Evolutionary conservation across 2,797 vertebrate genomes (phyloP), one percentile per base, ranked within the genome.

Genomic region (Emys orbicularis): DNA sequence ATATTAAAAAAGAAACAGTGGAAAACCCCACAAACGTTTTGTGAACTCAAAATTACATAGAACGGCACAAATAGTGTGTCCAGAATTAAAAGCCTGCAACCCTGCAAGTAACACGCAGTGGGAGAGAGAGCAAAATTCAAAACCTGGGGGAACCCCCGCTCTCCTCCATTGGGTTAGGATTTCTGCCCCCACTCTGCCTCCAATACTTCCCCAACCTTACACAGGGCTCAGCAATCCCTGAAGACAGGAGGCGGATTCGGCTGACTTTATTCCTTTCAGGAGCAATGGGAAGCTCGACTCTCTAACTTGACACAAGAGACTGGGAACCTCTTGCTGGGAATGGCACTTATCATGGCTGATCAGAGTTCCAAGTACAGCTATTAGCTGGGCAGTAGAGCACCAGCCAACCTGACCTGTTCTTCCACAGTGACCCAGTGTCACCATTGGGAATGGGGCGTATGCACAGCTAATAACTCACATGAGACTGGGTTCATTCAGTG

Each of bases 381-480:
- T 72, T n/a, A 68, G n/a, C 61, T 37, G 61, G 23, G 72, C 72
- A 76, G 25, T 1, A 29, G 72, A 25, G 23, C 23, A 15, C 12
- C 23, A 76, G 72, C 23, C 23, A 77, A 25, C 11, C 47, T 31
- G 27, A 31, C 0, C 0, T 3, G 19, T 6, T 0, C 0, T 21
- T 76, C 83, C 0, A 0, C 68, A 10, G 19, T 2, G 29, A 13
- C 18, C 11, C 84, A n/a, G 5, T 5, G 25, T 6, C 53, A 57
- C 56, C n/a, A 21, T 0, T 0, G 0, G 8, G 31, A 59, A 41
- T 13, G 29, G 93, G 50, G 4, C 1, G 2, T 68, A 74, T 10
- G 1, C 2, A 23, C 1, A 56, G 31, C 0, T 21, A 81, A 77
- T 74, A 74, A 19, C 50, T 65, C 44, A 44, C 72, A 8, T 27